A percentile compares a stretch with the other conserved stretches of the same genome.
phyloP scores from a whole-genome alignment of 2,888 invertebrate species.

The Siphlonurus alternatus region DNA sequence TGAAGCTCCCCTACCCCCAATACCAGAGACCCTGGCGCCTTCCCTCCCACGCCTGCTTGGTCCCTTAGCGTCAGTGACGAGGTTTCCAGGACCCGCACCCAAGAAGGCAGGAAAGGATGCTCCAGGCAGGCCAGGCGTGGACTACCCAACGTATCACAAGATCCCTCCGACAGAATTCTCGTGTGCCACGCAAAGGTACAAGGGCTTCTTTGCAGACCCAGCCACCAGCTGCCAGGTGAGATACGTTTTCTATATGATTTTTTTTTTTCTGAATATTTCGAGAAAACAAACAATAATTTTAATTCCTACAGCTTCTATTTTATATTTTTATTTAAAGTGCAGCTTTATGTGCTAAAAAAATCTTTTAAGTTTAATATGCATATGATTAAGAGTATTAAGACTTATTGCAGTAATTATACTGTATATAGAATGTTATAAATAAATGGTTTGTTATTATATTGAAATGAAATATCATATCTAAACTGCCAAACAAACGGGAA shows the following conservation, averaged over 20 bases:
- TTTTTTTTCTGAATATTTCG: not conserved
- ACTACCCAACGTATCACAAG: constrained; percentile 58
- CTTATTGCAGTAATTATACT: no score
- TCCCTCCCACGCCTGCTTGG: not conserved
- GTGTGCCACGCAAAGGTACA: constrained; percentile 72
- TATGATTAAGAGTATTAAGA: no score
- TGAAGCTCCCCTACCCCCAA: not conserved
- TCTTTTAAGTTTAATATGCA: no score
- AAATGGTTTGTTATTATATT: no score
- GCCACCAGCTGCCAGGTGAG: constrained; percentile 68
- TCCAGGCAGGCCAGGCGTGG: constrained; percentile 46
- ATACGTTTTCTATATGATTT: no score
- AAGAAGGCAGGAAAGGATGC: constrained; percentile 17
- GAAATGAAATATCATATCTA: no score
- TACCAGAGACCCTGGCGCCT: not conserved
- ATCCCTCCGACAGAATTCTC: constrained; percentile 64
- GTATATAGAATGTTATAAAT: no score
- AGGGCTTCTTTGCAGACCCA: constrained; percentile 80
- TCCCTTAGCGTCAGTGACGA: not conserved
- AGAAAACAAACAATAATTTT: no score
- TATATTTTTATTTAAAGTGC: not conserved
- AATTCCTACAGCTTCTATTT: no score
- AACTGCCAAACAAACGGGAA: no score
- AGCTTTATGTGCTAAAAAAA: not conserved
- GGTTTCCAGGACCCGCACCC: not conserved